These are phyloP conservation scores for Kryptolebias marmoratus DNA, from an alignment of 2,113 vertebrate genomes.

Conservation along the genomic window DNA sequence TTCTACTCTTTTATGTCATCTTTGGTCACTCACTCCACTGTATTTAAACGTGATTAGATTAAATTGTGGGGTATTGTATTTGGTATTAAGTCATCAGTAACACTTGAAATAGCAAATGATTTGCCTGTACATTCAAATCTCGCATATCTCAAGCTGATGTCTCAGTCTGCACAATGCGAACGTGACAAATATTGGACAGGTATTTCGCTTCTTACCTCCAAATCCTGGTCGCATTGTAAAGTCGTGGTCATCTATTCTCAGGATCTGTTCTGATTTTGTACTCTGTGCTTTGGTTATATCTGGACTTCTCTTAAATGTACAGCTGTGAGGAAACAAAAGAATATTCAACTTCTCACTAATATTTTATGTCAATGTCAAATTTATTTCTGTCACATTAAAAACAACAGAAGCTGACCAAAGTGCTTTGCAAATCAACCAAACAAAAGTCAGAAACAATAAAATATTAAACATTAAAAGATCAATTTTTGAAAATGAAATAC, in stretches of 20 bases:
- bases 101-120: no score
- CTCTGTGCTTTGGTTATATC: conserved; percentile 89
- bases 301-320: conserved; percentile 85
- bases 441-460: no score
- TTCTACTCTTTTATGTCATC: conserved; percentile 56
- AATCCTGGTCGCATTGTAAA: conserved; percentile 97
- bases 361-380: no score
- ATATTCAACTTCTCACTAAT: no score
- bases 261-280: conserved; percentile 89
- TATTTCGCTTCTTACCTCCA: conserved; percentile 83
- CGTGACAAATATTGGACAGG: not conserved
- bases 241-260: conserved; percentile 91
- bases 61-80: no score
- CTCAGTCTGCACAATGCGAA: not conserved
- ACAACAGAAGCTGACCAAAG: no score
- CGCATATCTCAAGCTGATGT: not conserved
- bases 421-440: no score
- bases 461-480: no score
- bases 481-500: not conserved
- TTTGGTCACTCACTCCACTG: not conserved
- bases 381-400: not conserved
- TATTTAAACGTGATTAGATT: not conserved
- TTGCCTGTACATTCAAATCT: not conserved
- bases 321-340: conserved; percentile 65
- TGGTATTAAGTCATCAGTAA: no score